phyloP scores from a whole-genome alignment of 2,113 vertebrate genomes.

The Sphyrna mokarran region DNA sequence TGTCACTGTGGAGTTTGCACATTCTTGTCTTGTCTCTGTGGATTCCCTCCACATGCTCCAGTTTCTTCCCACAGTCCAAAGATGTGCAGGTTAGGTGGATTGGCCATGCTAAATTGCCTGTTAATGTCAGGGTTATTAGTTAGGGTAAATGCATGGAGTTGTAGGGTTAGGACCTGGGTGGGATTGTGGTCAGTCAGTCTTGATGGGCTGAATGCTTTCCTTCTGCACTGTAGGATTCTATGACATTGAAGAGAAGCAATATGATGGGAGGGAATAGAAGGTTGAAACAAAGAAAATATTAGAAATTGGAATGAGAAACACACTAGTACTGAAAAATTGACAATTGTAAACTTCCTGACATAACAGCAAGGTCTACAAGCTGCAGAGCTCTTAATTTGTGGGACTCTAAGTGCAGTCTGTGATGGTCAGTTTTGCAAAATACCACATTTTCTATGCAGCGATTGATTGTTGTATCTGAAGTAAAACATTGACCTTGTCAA shows the following conservation, averaged over 20 bases:
- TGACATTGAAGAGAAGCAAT: not conserved
- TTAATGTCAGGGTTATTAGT: too few species aligned
- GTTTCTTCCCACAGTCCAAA: too few species aligned
- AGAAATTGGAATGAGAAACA: not conserved
- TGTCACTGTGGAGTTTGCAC: too few species aligned
- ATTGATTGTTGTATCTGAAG: not conserved
- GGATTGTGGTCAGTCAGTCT: too few species aligned
- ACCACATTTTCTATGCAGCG: not conserved
- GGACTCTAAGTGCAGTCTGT: not conserved
- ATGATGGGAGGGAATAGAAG: not conserved
- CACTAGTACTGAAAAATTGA: not conserved
- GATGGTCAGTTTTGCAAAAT: not conserved
- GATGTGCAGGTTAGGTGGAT: too few species aligned
- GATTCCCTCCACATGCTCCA: too few species aligned
- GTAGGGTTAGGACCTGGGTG: too few species aligned
- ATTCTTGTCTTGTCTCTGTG: too few species aligned
- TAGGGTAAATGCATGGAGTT: too few species aligned
- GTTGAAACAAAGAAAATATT: not conserved
- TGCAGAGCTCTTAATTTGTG: not conserved
- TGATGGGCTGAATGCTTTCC: too few species aligned
- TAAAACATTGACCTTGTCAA: not conserved
- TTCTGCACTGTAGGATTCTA: not conserved
- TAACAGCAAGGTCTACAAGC: not conserved
- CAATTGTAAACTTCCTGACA: not conserved
- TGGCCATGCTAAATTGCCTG: too few species aligned